These are phyloP conservation scores for Aquatica leii DNA, from an alignment of 2,888 invertebrate genomes.

Conservation along the genomic window DNA sequence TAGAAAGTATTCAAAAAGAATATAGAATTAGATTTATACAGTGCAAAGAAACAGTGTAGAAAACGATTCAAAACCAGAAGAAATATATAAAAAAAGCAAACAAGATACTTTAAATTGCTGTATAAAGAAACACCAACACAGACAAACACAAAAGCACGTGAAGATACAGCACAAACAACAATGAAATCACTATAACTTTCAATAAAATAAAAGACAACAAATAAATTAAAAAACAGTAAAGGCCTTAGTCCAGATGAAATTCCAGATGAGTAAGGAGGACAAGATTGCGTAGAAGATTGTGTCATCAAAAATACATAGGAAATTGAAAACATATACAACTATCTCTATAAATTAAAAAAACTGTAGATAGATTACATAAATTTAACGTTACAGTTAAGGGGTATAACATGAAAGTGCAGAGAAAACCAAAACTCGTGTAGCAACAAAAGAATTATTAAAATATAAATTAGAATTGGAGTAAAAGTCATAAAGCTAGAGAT, in stretches of 20 bases:
- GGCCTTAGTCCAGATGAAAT: conserved; percentile 4
- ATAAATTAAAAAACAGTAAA: conserved; percentile 10
- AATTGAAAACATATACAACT: conserved; percentile 16
- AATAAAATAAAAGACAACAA: conserved; percentile 10
- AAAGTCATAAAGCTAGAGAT: too few relatives aligned
- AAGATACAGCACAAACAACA: not conserved
- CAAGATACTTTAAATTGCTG: not conserved
- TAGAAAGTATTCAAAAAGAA: conserved; percentile 1
- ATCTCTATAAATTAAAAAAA: not conserved
- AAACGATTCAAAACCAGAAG: conserved; percentile 15
- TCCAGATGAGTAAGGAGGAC: conserved; percentile 1
- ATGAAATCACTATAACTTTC: not conserved
- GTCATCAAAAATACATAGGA: conserved; percentile 8
- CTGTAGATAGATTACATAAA: too few relatives aligned
- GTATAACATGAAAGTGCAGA: too few relatives aligned
- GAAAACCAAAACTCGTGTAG: too few relatives aligned
- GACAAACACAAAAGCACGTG: not conserved
- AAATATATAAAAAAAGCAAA: conserved; percentile 8
- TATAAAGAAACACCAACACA: conserved; percentile 16
- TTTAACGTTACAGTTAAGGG: too few relatives aligned
- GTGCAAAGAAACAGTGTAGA: conserved; percentile 11
- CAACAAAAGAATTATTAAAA: too few relatives aligned
- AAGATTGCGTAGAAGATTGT: conserved; percentile 8
- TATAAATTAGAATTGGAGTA: too few relatives aligned
- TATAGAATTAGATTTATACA: conserved; percentile 14